phyloP scores from a whole-genome alignment of 2,888 invertebrate species.

The Nowickia ferox region DNA sequence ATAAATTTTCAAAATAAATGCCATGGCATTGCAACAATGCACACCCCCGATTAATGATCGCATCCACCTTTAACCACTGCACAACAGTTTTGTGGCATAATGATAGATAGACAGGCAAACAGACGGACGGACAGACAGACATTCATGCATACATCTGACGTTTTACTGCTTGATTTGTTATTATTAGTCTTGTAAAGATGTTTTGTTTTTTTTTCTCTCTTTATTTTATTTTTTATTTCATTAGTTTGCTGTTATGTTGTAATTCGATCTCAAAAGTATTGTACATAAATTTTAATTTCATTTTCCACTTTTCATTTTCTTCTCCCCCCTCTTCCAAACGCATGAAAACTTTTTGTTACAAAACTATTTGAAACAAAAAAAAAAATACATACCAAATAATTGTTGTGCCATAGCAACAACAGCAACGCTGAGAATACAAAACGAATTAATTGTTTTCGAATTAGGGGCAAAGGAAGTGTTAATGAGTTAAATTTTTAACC shows the following conservation, averaged over 20 bases:
- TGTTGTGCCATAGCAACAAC: slow-evolving; percentile 63
- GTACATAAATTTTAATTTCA: slow-evolving; percentile 45
- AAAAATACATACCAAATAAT: slow-evolving; percentile 32
- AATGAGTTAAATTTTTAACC: slow-evolving; percentile 73
- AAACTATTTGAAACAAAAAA: too few relatives aligned
- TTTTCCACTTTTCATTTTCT: slow-evolving; percentile 41
- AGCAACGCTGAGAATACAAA: slow-evolving; percentile 72
- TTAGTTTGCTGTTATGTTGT: slow-evolving; percentile 22
- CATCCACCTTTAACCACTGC: slow-evolving; percentile 55
- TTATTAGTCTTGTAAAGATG: slow-evolving; percentile 40
- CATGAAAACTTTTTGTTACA: not conserved
- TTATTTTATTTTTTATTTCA: not conserved
- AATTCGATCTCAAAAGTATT: slow-evolving; percentile 50
- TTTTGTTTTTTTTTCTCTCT: slow-evolving; percentile 6
- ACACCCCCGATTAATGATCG: slow-evolving; percentile 67
- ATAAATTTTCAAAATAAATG: slow-evolving; percentile 44
- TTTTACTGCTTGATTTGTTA: slow-evolving; percentile 51
- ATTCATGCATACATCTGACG: slow-evolving; percentile 43
- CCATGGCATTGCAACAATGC: slow-evolving; percentile 43
- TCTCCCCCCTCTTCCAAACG: slow-evolving; percentile 5
- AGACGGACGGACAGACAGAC: slow-evolving; percentile 1
- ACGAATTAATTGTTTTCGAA: slow-evolving; percentile 77
- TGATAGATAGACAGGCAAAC: slow-evolving; percentile 3
- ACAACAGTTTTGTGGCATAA: slow-evolving; percentile 32
- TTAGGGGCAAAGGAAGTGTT: slow-evolving; percentile 71